Base-by-base conservation (phyloP, 1,140 invertebrate genomes). In the Belonocnema kinseyi region DNA sequence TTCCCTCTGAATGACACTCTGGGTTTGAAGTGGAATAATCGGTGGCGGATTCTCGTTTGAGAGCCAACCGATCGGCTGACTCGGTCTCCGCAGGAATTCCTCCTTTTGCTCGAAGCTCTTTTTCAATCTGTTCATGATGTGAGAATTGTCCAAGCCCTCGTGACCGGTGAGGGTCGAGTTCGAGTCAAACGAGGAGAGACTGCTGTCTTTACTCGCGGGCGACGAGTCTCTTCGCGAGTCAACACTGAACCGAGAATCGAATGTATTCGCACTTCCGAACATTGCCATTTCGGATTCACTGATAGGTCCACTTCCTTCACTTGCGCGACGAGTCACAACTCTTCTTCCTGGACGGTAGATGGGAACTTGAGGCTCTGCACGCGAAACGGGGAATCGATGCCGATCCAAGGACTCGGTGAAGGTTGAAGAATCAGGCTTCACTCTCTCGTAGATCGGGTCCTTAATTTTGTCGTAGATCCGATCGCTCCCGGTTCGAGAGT, bases 51-150 rank as follows among this genome's bases (percentile, higher is more conserved):
- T 85, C 0, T 88, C 88, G 0, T 82, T 77, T 11, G 85, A 90
- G 72, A 92, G 91, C 93, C 92, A 94, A 19, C 93, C 93, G 54
- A 94, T 93, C 66, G 94, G 93, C 82, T 94, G 93, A 82, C 93
- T 94, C 2, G 96, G 96, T 74, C 95, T 92, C 82, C 94, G 93
- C 50, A 97, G 91, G 87, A 97, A 97, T 82, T 97, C 96, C 88
- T 97, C 96, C 85, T 97, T 97, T 84, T 97, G 95, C 83, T 97
- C 96, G 82, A 95, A 94, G 83, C 95, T 97, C 87, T 96, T 96
- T 73, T 95, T 92, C 82, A 97, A 93, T 87, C 95, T 93, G 26
- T 93, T 93, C 88, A 95, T 93, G 70, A 94, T 94, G 19, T 94
- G 91, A 54, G 94, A 94, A 85, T 95, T 94, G 82, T 95, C 94